Percentiles rank a stretch among this genome's conserved stretches.
These are phyloP conservation scores for Cottus gobio DNA, from an alignment of 2,113 vertebrate species.

Conservation along the genomic window DNA sequence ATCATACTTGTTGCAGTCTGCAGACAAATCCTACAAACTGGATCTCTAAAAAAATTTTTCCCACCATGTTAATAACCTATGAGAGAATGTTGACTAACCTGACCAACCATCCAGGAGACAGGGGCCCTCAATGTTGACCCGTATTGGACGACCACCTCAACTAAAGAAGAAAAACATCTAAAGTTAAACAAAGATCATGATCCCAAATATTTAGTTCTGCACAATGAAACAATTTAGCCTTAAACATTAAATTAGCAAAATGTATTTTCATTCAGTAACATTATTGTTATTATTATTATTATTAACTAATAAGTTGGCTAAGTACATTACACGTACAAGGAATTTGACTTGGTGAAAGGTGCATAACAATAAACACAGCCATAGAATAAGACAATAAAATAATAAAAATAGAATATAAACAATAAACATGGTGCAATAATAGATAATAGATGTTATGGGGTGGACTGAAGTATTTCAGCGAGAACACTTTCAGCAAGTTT, in stretches of 20 bases:
- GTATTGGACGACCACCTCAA: neutral
- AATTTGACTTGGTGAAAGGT: no score
- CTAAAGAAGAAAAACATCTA: neutral
- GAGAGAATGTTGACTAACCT: no score
- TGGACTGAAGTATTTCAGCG: no score
- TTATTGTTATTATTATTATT: no score
- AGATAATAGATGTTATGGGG: neutral
- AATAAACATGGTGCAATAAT: no score
- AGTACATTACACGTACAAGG: no score
- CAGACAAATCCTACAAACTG: neutral
- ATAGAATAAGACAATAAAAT: no score
- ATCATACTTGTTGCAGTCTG: no score
- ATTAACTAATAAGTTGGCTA: no score
- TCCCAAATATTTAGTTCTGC: neutral
- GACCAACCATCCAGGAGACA: neutral
- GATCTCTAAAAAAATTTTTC: neutral
- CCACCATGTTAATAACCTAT: no score
- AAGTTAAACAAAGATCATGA: neutral
- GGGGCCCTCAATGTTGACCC: neutral
- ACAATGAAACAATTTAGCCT: neutral
- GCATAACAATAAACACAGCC: no score
- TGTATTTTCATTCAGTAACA: neutral
- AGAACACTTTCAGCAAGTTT: neutral
- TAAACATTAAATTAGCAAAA: neutral
- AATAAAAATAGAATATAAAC: no score